Evolutionary conservation across 2,797 vertebrate species (phyloP).

Genomic region (Sciaenops ocellatus): DNA sequence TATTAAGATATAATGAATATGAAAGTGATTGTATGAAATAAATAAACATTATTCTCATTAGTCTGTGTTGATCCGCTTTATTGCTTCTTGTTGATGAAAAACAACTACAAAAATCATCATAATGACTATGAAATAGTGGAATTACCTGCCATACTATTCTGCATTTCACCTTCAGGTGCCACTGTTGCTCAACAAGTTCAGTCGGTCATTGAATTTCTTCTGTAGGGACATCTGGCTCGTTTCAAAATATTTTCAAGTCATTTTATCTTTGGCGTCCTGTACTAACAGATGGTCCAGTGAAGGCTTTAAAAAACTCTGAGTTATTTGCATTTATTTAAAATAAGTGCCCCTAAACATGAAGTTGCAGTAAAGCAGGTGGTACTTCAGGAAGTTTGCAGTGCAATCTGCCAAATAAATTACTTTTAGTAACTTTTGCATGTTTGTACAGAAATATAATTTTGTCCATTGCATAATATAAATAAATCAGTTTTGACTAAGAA

Average conservation of each 20-base stretch:
- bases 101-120: background rate
- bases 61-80: slow-evolving; percentile 2
- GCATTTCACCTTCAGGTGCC: slow-evolving; percentile 8
- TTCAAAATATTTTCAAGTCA: slow-evolving; percentile 29
- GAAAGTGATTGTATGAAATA: slow-evolving; percentile 44
- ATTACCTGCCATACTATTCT: background rate
- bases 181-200: slow-evolving; percentile 34
- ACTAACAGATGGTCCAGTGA: slow-evolving; percentile 28
- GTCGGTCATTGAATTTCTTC: slow-evolving; percentile 4
- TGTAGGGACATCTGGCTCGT: slow-evolving; percentile 15
- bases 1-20: slow-evolving; percentile 49
- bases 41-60: slow-evolving; percentile 61
- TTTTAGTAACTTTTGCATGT: background rate
- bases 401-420: slow-evolving; percentile 19
- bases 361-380: background rate
- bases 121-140: background rate
- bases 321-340: slow-evolving; percentile 28
- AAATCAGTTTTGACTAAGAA: background rate
- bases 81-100: background rate
- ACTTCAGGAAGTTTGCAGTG: background rate
- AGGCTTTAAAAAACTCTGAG: background rate
- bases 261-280: slow-evolving; percentile 22
- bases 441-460: background rate
- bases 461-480: background rate
- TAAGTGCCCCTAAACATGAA: background rate